Conservation (phyloP, 2,888 invertebrate genomes). For the Lacanobia oleracea region DNA sequence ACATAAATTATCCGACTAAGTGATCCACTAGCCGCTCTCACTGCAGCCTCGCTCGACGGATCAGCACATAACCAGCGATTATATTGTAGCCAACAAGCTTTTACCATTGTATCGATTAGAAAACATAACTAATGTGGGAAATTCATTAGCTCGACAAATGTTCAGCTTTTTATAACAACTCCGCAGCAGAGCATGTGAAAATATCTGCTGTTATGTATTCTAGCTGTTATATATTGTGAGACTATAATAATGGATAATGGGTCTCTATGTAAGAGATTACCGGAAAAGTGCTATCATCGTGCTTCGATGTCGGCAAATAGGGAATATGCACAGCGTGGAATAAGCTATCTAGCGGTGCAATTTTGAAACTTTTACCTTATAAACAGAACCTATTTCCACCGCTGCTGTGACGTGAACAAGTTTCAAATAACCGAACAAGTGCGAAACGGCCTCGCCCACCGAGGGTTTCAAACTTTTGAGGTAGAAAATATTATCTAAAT, state of each 20-base stretch:
- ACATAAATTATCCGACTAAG: too few species aligned
- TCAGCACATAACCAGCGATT: slow-evolving; percentile 58
- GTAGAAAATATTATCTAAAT: too few species aligned
- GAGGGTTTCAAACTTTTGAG: too few species aligned
- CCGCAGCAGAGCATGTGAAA: slow-evolving; percentile 24
- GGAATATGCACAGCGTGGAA: too few species aligned
- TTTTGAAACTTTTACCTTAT: too few species aligned
- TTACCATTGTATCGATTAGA: slow-evolving; percentile 81
- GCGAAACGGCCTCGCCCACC: too few species aligned
- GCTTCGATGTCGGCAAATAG: neutral
- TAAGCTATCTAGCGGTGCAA: too few species aligned
- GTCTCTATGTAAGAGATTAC: slow-evolving; percentile 1
- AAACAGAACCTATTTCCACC: too few species aligned
- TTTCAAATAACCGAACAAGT: too few species aligned
- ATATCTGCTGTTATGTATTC: slow-evolving; percentile 20
- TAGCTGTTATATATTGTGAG: slow-evolving; percentile 12
- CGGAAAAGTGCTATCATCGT: slow-evolving; percentile 4
- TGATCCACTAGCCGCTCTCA: slow-evolving; percentile 28
- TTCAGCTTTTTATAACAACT: slow-evolving; percentile 41
- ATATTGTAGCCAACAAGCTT: slow-evolving; percentile 65
- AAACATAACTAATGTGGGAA: slow-evolving; percentile 74
- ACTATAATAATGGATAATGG: neutral
- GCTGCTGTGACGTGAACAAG: too few species aligned
- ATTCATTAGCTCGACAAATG: slow-evolving; percentile 48
- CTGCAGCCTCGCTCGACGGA: neutral